These are phyloP conservation scores for Spinibarbus caldwelli DNA, from an alignment of 2,797 vertebrate genomes.

Conservation along the genomic window DNA sequence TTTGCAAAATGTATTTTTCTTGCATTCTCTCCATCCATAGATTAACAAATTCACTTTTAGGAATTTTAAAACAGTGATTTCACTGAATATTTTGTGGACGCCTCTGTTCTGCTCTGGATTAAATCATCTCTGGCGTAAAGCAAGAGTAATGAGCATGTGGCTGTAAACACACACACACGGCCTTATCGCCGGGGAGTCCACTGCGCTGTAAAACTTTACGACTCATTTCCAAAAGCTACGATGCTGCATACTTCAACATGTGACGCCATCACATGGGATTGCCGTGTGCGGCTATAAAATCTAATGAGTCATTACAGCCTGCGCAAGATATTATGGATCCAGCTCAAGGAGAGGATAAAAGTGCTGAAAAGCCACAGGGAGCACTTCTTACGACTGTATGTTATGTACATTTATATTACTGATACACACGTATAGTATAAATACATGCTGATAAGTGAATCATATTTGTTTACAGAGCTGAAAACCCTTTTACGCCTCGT, in stretches of 20 bases:
- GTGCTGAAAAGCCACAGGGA: slow-evolving; percentile 19
- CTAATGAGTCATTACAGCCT: slow-evolving; percentile 51
- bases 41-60: background rate
- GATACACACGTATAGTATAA: background rate
- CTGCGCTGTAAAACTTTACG: slow-evolving; percentile 47
- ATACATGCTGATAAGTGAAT: background rate
- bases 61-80: slow-evolving; percentile 5
- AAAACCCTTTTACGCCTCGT: background rate
- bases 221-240: slow-evolving; percentile 50
- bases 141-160: slow-evolving; percentile 35
- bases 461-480: background rate
- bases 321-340: slow-evolving; percentile 21
- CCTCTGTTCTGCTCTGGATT: slow-evolving; percentile 10
- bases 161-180: slow-evolving; percentile 20
- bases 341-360: slow-evolving; percentile 16
- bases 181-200: slow-evolving; percentile 42
- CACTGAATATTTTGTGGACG: background rate
- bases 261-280: slow-evolving; percentile 33
- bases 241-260: slow-evolving; percentile 43
- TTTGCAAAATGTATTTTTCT: background rate
- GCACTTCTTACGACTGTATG: slow-evolving; percentile 11
- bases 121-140: slow-evolving; percentile 20
- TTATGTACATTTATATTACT: slow-evolving; percentile 6
- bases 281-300: slow-evolving; percentile 34
- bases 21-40: background rate